Evolutionary conservation across 2,888 invertebrate species (phyloP).

Genomic region (Dicranocentrus wangi): DNA sequence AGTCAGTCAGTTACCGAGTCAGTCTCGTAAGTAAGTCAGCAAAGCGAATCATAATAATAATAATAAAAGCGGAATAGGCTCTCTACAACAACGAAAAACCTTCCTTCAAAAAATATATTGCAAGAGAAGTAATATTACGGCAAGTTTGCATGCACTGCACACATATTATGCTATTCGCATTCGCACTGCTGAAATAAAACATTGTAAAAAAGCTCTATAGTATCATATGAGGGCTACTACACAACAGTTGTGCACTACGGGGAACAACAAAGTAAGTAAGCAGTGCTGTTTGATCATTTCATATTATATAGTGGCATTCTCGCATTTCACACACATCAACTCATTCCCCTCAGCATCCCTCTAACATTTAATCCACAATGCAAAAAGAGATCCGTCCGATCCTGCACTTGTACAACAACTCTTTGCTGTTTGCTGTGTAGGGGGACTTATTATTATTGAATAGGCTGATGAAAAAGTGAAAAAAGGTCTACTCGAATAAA

Average conservation of each 20-base stretch:
- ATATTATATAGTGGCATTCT: too few species aligned
- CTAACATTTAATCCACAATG: too few species aligned
- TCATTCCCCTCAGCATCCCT: too few species aligned
- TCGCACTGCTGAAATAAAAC: neutral
- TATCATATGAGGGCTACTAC: neutral
- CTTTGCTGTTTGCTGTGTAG: too few species aligned
- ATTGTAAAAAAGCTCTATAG: neutral
- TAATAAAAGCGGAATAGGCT: neutral
- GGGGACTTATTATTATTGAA: neutral
- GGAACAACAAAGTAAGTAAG: too few species aligned
- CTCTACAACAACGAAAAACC: neutral
- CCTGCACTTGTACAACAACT: too few species aligned
- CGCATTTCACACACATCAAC: too few species aligned
- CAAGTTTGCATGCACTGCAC: too few species aligned
- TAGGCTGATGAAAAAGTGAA: neutral
- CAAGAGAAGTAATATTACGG: neutral
- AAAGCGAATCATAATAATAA: neutral
- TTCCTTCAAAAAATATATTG: neutral
- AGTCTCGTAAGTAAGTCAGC: neutral
- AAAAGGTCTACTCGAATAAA: neutral
- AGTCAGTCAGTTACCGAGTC: slow-evolving; percentile 8
- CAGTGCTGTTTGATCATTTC: too few species aligned
- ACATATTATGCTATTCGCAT: neutral
- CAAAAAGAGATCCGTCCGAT: neutral
- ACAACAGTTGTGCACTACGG: too few species aligned